Percentiles rank a stretch among this genome's conserved stretches.
These are phyloP conservation scores for Peromyscus melanophrys DNA, from an alignment of 2,797 vertebrate species.

Conservation along the genomic window DNA sequence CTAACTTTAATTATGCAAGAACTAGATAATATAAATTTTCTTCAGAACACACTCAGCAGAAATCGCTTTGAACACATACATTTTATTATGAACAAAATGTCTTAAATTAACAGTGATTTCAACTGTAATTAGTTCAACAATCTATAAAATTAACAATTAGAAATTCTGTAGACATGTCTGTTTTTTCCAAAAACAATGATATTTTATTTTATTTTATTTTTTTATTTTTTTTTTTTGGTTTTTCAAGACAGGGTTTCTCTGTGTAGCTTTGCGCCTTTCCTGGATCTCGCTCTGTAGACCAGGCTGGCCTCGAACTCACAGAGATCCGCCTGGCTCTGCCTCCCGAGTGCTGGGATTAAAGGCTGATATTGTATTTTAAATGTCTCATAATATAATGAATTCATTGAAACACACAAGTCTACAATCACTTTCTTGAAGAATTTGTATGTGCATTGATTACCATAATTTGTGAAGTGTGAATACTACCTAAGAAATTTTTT, in stretches of 20 bases:
- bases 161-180: neutral
- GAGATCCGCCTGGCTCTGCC: no score
- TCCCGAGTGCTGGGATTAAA: no score
- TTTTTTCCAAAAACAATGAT: neutral
- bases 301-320: no score
- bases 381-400: neutral
- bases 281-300: no score
- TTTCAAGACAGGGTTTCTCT: no score
- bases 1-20: neutral
- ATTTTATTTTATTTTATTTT: no score
- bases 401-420: neutral
- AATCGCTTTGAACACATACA: neutral
- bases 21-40: neutral
- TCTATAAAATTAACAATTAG: slow-evolving; percentile 10
- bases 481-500: neutral
- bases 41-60: neutral
- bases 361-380: neutral
- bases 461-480: neutral
- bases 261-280: no score
- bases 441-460: neutral
- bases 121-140: neutral
- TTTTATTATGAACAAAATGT: neutral
- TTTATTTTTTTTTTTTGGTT: no score
- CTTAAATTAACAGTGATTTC: neutral
- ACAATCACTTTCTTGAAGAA: neutral